These are phyloP conservation scores for Trimorus sp. DNA, from an alignment of 2,888 invertebrate species.

Conservation along the genomic window DNA sequence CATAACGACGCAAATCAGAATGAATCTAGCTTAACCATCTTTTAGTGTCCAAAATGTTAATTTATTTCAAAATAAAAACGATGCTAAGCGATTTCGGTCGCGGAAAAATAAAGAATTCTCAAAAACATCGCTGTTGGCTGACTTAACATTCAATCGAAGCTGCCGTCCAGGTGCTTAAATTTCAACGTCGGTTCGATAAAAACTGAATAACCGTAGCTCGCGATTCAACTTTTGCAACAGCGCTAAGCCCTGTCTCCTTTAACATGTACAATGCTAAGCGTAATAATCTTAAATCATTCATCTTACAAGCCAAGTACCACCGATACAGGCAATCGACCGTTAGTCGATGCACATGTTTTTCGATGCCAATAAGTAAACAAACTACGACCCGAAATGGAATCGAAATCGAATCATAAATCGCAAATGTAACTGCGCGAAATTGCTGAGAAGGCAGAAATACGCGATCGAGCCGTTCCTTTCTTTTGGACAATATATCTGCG, in stretches of 20 bases:
- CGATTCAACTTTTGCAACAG: too few relatives aligned
- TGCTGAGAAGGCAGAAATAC: slow-evolving; percentile 68
- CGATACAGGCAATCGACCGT: not conserved
- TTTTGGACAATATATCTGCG: slow-evolving; percentile 12
- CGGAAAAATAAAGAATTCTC: too few relatives aligned
- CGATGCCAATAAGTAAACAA: slow-evolving; percentile 72
- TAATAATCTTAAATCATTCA: slow-evolving; percentile 6
- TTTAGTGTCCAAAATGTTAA: too few relatives aligned
- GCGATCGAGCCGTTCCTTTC: slow-evolving; percentile 39
- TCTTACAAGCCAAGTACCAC: not conserved
- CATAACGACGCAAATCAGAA: slow-evolving; percentile 40
- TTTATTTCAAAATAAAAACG: too few relatives aligned
- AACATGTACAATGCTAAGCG: not conserved
- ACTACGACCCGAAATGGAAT: slow-evolving; percentile 73
- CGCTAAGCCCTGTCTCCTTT: too few relatives aligned
- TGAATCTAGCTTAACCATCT: slow-evolving; percentile 49
- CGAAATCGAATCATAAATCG: slow-evolving; percentile 75
- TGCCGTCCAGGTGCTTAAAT: too few relatives aligned
- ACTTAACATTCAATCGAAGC: too few relatives aligned
- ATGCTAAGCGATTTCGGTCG: too few relatives aligned
- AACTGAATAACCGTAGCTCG: too few relatives aligned
- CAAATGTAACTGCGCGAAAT: slow-evolving; percentile 69
- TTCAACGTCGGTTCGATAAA: too few relatives aligned
- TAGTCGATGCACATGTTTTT: slow-evolving; percentile 40
- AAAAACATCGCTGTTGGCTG: too few relatives aligned